Evolutionary conservation across 2,113 vertebrate genomes (phyloP), one percentile per base, ranked within the genome.

Genomic region (Sander lucioperca): DNA sequence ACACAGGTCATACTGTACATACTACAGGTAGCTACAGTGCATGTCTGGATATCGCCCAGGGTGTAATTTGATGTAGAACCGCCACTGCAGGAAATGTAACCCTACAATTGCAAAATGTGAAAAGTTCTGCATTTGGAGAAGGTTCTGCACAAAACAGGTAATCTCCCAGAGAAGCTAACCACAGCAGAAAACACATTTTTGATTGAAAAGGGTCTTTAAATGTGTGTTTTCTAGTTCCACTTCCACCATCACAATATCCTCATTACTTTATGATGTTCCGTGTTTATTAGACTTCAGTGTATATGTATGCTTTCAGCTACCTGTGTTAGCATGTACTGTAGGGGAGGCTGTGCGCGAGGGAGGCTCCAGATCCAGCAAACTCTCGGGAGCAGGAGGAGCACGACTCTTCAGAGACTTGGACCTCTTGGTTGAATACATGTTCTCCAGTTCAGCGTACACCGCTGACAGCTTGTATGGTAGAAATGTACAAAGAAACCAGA

Each of bases 361-460:
- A 95, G 86, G 0, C 2, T 96, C 84, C 9, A 94, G 56, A 39
- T 92, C 94, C 77, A 94, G 89, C 0, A 95, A 91, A 30, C 89
- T 92, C 69, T 97, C 97, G 0, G 94, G 87, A 71, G 86, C 91
- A 0, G 97, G 96, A 0, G 97, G 96, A 8, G 95, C 93, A 61
- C 94, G 94, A 86, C 93, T 92, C 88, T 95, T 93, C 91, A 95
- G 39, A 85, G 48, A 95, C 1, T 88, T 96, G 13, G 96, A 96
- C 86, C 94, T 89, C 94, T 97, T 99, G 81, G 96, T 87, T 0
- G 95, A 94, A 51, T 98, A 98, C 93, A 96, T 96, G 84, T 96
- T 96, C 80, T 99, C 98, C 51, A 99, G 90, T 82, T 99, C 98
- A 0, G 98, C 97, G 0, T 99, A 99, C 74, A 99, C 97, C 0